phyloP scores from a whole-genome alignment of 2,888 invertebrate genomes.

The Phortica magna region DNA sequence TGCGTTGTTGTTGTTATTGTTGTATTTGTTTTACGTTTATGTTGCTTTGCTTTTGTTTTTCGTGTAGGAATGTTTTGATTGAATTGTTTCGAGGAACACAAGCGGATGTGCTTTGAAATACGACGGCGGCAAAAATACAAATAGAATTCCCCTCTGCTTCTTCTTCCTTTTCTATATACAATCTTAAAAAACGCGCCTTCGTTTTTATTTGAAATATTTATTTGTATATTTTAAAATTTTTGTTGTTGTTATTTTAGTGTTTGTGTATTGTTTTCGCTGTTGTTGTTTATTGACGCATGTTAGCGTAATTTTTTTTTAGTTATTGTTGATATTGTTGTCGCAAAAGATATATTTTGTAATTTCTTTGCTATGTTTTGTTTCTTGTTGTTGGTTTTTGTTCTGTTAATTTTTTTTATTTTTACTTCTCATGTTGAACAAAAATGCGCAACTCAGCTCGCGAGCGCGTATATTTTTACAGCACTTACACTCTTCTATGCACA shows the following conservation, averaged over 20 bases:
- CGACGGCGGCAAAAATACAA: not conserved
- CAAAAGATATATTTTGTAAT: not conserved
- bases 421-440: not conserved
- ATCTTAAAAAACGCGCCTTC: not conserved
- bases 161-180: too few relatives aligned
- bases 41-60: conserved; percentile 42
- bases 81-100: conserved; percentile 66
- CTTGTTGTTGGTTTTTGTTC: not conserved
- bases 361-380: conserved; percentile 15
- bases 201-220: not conserved
- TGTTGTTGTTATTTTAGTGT: conserved; percentile 19
- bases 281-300: conserved; percentile 31
- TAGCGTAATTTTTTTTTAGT: conserved; percentile 39
- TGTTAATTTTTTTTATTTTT: conserved; percentile 2
- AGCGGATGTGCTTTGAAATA: conserved; percentile 48
- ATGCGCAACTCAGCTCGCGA: not conserved
- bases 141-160: not conserved
- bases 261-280: conserved; percentile 15
- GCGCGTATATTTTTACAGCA: not conserved
- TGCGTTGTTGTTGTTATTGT: conserved; percentile 2
- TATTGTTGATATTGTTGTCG: conserved; percentile 16
- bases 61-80: conserved; percentile 64
- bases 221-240: conserved; percentile 22
- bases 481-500: not conserved
- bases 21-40: conserved; percentile 33